phyloP scores from a whole-genome alignment of 2,113 vertebrate genomes.

The Microcebus murinus region DNA sequence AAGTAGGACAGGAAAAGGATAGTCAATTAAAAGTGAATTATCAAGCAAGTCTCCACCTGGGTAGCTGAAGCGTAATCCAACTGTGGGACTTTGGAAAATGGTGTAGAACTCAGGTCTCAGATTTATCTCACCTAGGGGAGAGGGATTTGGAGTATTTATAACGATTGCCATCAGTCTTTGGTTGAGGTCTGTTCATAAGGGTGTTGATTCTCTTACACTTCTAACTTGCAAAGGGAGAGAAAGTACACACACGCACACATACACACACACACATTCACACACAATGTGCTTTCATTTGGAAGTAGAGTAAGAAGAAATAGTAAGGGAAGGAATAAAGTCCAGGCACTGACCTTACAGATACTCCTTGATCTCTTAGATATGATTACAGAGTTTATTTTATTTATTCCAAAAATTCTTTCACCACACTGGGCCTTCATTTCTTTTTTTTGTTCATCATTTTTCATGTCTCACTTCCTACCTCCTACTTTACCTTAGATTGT shows the following conservation, averaged over 20 bases:
- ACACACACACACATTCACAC: no score
- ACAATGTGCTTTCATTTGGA: background rate
- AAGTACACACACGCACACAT: background rate
- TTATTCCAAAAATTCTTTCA: background rate
- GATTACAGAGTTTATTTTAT: background rate
- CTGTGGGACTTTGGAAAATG: background rate
- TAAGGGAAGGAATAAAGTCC: background rate
- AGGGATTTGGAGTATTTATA: background rate
- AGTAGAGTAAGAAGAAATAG: background rate
- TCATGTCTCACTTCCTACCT: background rate
- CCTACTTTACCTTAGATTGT: background rate
- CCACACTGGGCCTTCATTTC: background rate
- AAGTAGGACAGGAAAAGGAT: background rate
- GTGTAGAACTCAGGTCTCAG: background rate
- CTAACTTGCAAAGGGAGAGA: background rate
- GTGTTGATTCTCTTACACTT: background rate
- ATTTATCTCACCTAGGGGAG: background rate
- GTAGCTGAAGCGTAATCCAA: background rate
- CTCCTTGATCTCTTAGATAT: background rate
- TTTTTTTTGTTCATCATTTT: background rate
- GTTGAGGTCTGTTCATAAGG: background rate
- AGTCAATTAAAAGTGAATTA: background rate
- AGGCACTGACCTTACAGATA: background rate
- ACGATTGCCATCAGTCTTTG: background rate
- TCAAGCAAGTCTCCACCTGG: background rate